These are phyloP conservation scores for Xiphophorus birchmanni DNA, from an alignment of 2,797 vertebrate genomes.

Conservation along the genomic window DNA sequence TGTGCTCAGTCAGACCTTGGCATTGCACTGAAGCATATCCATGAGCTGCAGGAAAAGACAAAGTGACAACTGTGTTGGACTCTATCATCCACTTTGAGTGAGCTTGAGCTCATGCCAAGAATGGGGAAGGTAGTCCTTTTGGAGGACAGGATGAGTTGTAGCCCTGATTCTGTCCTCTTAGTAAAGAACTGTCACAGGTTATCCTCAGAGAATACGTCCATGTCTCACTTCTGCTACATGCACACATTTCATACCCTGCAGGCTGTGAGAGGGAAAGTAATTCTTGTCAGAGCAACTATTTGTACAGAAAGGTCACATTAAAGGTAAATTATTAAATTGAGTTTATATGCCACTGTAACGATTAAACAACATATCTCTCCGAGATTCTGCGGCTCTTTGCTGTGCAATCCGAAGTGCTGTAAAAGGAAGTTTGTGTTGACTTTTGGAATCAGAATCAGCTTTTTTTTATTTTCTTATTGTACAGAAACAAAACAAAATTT, in stretches of 20 bases:
- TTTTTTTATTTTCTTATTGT: too few species aligned
- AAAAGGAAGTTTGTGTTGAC: background rate
- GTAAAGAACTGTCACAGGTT: conserved; percentile 34
- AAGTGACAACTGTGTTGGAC: conserved; percentile 41
- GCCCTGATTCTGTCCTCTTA: conserved; percentile 35
- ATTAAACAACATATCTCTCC: background rate
- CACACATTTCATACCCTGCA: background rate
- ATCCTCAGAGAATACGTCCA: conserved; percentile 25
- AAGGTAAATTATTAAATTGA: background rate
- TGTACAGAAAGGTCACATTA: background rate
- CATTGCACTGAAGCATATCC: conserved; percentile 37
- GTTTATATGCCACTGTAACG: background rate
- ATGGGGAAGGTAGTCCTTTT: conserved; percentile 36
- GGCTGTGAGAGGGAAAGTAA: background rate
- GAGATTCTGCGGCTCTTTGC: background rate
- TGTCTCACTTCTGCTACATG: conserved; percentile 2
- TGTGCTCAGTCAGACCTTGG: conserved; percentile 30
- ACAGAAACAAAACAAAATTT: too few species aligned
- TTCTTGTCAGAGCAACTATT: background rate
- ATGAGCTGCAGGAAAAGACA: conserved; percentile 36
- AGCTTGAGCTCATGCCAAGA: conserved; percentile 61
- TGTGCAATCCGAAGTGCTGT: background rate
- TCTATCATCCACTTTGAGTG: conserved; percentile 47
- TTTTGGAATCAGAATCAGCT: background rate
- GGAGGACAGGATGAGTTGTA: conserved; percentile 51